A percentile compares a stretch with the other conserved stretches of the same genome.
These are phyloP conservation scores for Naso thynnoides DNA, from an alignment of 2,797 vertebrate species.

Conservation along the genomic window DNA sequence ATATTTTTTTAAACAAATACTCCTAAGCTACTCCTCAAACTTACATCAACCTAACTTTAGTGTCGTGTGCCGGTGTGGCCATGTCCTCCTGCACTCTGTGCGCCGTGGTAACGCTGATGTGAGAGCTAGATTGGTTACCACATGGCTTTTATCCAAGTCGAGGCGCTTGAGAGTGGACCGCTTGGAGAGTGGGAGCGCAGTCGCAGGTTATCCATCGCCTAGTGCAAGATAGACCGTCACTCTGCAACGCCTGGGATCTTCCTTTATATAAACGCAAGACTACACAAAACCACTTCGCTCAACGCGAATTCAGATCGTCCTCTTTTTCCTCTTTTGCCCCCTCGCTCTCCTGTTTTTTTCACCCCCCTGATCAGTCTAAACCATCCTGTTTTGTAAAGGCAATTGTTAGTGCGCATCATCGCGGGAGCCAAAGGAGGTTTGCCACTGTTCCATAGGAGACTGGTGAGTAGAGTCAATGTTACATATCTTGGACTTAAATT, in stretches of 20 bases:
- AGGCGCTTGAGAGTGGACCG: conserved; percentile 63
- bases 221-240: conserved; percentile 74
- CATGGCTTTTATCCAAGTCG: conserved; percentile 83
- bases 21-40: conserved; percentile 10
- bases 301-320: conserved; percentile 69
- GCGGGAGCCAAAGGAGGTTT: conserved; percentile 79
- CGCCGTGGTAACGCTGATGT: conserved; percentile 58
- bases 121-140: conserved; percentile 70
- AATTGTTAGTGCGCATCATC: conserved; percentile 77
- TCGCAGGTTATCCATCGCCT: conserved; percentile 82
- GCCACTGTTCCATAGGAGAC: conserved; percentile 76
- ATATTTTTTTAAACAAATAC: neutral
- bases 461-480: conserved; percentile 78
- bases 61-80: neutral
- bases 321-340: conserved; percentile 45
- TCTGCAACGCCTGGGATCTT: conserved; percentile 75
- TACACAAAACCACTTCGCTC: conserved; percentile 62
- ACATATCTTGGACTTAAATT: conserved; percentile 13
- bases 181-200: conserved; percentile 82
- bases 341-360: conserved; percentile 47
- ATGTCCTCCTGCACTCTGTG: conserved; percentile 42
- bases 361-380: conserved; percentile 69
- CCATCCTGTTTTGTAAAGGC: conserved; percentile 72
- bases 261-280: conserved; percentile 69
- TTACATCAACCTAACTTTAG: conserved; percentile 23